Evolutionary conservation across 2,113 vertebrate genomes (phyloP).

Genomic region (Corythornis vintsioides): DNA sequence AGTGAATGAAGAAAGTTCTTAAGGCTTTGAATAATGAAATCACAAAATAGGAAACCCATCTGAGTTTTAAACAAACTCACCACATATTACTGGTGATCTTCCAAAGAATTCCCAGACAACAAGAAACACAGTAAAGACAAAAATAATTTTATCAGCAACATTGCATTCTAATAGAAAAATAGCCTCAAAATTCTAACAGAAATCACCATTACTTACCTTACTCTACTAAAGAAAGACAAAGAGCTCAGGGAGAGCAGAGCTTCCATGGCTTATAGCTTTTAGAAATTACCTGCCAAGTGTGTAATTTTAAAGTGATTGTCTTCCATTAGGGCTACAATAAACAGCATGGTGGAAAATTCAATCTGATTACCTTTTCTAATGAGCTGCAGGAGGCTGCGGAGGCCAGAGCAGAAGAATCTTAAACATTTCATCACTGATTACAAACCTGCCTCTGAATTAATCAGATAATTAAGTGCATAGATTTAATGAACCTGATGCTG

Average conservation of each 20-base stretch:
- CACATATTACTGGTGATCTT: neutral
- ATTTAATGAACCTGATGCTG: conserved; percentile 55
- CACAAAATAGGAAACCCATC: neutral
- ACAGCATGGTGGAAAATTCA: conserved; percentile 66
- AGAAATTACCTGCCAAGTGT: conserved; percentile 64
- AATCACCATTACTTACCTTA: neutral
- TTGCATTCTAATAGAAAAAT: neutral
- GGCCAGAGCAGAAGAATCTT: conserved; percentile 47
- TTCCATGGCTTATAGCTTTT: conserved; percentile 15
- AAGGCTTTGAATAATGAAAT: neutral
- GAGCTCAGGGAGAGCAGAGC: neutral
- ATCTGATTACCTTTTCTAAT: conserved; percentile 69
- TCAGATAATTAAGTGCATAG: conserved; percentile 55
- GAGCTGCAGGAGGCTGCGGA: conserved; percentile 60
- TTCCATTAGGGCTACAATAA: conserved; percentile 64
- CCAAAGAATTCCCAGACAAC: neutral
- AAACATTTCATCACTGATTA: conserved; percentile 65
- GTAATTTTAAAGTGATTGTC: conserved; percentile 68
- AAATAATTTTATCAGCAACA: neutral
- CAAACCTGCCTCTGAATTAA: conserved; percentile 61
- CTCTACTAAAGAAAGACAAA: neutral
- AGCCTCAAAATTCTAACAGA: neutral
- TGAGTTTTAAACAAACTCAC: neutral
- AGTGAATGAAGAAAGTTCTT: neutral
- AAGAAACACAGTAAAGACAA: neutral